A percentile compares a stretch with the other conserved stretches of the same genome.
Evolutionary conservation across 2,113 vertebrate genomes (phyloP).

Genomic region (Trinectes maculatus): DNA sequence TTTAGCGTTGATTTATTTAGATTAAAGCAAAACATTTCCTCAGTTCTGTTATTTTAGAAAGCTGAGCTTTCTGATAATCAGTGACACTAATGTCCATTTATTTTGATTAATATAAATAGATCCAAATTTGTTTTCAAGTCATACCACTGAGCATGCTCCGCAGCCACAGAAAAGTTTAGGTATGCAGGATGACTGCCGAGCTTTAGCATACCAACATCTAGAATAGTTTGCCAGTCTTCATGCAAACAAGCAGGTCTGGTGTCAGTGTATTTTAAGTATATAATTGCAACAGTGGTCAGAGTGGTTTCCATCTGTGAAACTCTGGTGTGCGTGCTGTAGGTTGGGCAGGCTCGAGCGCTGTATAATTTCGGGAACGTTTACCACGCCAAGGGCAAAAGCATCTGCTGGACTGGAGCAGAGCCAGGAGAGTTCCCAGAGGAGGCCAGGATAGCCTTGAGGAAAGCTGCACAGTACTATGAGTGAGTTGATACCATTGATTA

Average conservation of each 20-base stretch:
- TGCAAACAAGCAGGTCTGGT: constrained; percentile 52
- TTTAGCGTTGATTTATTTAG: neutral
- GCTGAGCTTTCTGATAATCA: neutral
- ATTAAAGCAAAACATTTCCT: neutral
- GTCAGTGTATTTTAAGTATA: constrained; percentile 75
- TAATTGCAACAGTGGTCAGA: constrained; percentile 72
- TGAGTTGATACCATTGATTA: constrained; percentile 77
- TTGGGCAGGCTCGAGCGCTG: constrained; percentile 95
- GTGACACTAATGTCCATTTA: neutral
- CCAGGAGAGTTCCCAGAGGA: constrained; percentile 94
- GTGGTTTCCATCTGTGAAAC: constrained; percentile 65
- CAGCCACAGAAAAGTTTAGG: constrained; percentile 27
- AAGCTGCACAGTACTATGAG: constrained; percentile 95
- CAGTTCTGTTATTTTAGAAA: neutral
- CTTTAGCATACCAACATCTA: constrained; percentile 16
- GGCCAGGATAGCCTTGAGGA: constrained; percentile 87
- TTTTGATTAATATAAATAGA: constrained; percentile 28
- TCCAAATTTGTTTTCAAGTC: constrained; percentile 25
- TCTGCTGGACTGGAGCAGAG: constrained; percentile 89
- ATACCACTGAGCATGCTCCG: constrained; percentile 14
- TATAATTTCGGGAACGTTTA: constrained; percentile 98
- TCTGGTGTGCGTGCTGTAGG: constrained; percentile 81
- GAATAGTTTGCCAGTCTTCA: constrained; percentile 55
- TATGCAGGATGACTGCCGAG: constrained; percentile 14
- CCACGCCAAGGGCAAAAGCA: constrained; percentile 95